These are phyloP conservation scores for Mayetiola destructor DNA, from an alignment of 2,888 invertebrate species.

Conservation along the genomic window DNA sequence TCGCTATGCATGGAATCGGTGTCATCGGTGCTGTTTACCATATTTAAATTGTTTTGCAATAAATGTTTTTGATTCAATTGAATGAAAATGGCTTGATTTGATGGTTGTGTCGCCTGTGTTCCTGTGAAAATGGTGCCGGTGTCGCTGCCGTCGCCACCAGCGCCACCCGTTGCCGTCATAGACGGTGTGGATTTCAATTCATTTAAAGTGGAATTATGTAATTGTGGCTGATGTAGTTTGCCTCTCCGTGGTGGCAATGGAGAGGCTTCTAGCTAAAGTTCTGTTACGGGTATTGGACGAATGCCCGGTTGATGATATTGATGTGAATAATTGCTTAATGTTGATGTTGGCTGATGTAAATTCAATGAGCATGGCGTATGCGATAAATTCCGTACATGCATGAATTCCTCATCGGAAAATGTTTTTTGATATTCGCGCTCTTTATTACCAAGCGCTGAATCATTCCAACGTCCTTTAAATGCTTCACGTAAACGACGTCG, in stretches of 20 bases:
- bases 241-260: constrained; percentile 52
- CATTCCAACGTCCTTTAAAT: constrained; percentile 48
- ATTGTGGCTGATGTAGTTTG: not conserved
- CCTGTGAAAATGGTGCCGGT: not conserved
- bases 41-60: constrained; percentile 21
- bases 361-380: constrained; percentile 32
- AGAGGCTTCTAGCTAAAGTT: constrained; percentile 87
- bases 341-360: constrained; percentile 24
- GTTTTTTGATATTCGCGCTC: constrained; percentile 84
- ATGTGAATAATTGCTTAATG: constrained; percentile 29
- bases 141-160: not conserved
- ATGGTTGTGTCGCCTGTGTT: not conserved
- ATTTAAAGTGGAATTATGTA: not conserved
- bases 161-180: constrained; percentile 21
- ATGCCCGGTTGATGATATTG: constrained; percentile 37
- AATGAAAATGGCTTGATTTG: constrained; percentile 25
- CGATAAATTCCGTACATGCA: constrained; percentile 27
- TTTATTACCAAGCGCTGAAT: constrained; percentile 43
- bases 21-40: not conserved
- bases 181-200: not conserved
- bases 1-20: not conserved
- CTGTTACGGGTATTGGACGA: constrained; percentile 74
- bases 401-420: constrained; percentile 73
- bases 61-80: constrained; percentile 35
- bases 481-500: constrained; percentile 65